phyloP scores from a whole-genome alignment of 2,797 vertebrate species.

The Halcyon leucocephala region DNA sequence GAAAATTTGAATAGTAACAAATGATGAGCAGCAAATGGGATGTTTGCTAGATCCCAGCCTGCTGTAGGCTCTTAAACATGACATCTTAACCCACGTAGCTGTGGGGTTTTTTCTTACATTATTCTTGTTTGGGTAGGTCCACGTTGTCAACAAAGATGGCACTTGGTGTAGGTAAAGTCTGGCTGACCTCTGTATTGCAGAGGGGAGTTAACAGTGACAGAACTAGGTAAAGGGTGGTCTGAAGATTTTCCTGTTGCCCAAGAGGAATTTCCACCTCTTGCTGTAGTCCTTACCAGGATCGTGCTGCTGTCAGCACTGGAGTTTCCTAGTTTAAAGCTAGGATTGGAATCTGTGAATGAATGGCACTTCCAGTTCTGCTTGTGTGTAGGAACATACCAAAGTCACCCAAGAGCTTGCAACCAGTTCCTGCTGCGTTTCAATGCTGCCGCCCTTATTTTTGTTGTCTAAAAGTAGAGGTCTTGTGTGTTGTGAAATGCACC shows the following conservation, averaged over 20 bases:
- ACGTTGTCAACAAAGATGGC: neutral
- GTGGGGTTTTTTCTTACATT: neutral
- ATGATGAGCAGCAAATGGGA: neutral
- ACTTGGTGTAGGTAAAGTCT: neutral
- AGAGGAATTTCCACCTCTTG: neutral
- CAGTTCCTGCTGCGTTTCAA: neutral
- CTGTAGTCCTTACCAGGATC: neutral
- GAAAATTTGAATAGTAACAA: neutral
- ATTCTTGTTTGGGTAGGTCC: neutral
- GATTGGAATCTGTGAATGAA: neutral
- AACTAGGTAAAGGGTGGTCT: neutral
- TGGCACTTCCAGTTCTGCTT: neutral
- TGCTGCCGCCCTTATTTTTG: neutral
- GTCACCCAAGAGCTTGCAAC: neutral
- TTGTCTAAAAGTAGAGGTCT: neutral
- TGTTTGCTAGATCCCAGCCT: neutral
- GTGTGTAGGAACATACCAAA: rapidly evolving
- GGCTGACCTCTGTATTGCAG: neutral
- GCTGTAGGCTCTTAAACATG: neutral
- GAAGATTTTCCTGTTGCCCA: neutral
- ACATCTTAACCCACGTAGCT: neutral
- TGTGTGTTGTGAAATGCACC: neutral
- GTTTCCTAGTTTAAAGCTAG: neutral
- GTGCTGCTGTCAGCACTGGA: rapidly evolving
- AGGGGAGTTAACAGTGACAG: neutral